Evolutionary conservation across 2,113 vertebrate genomes (phyloP), one percentile per base, ranked within the genome.

Genomic region (Romanogobio albipinnatus): DNA sequence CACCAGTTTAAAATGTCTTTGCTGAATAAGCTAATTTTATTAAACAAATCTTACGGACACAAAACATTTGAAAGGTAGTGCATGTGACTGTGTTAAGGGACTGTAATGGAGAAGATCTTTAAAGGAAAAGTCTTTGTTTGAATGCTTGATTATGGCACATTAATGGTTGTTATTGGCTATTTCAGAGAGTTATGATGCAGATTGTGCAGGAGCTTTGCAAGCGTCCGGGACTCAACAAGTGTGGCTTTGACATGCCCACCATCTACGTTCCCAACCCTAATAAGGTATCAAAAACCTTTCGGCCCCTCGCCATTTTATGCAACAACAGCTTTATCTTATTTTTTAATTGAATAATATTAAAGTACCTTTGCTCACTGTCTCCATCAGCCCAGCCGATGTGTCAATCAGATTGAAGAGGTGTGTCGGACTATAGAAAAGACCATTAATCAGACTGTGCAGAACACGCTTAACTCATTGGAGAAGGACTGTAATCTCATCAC

Each of bases 201-300:
- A 96, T 96, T 9, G 96, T 96, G 15, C 95, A 96, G 90, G 96
- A 96, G 88, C 91, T 96, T 78, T 96, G 95, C 85, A 96, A 96
- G 88, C 90, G 95, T 26, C 95, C 95, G 0, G 95, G 96, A 15
- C 94, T 96, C 47, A 96, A 96, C 90, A 96, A 95, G 83, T 96
- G 96, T 88, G 96, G 95, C 5, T 96, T 96, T 76, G 95, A 96
- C 87, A 96, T 96, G 95, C 96, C 95, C 19, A 96, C 95, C 6
- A 95, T 96, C 87, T 96, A 96, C 85, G 86, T 96, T 58, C 94
- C 95, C 22, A 94, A 94, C 85, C 90, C 94, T 14, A 82, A 73
- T 36, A 88, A 88, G 84, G 79, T 83, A 73, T 26, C 7, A 19
- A 4, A 29, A 53, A 10, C 26, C 15, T 73, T 26, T 73, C n/a